Evolutionary conservation across 2,888 invertebrate genomes (phyloP).

Genomic region (Ornithoptera alexandrae): DNA sequence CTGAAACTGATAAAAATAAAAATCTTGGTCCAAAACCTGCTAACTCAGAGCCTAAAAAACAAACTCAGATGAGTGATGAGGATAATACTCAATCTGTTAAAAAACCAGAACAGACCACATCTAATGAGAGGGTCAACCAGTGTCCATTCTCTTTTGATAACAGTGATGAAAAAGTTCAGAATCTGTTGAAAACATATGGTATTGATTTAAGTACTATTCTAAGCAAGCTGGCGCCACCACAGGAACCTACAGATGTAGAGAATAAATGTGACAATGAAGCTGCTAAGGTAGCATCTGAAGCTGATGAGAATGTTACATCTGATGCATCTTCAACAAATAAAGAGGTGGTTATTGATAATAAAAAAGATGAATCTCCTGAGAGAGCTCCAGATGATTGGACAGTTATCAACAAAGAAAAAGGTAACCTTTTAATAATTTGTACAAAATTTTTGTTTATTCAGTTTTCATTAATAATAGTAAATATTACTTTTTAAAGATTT

Average conservation of each 20-base stretch:
- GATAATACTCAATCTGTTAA: slow-evolving; percentile 33
- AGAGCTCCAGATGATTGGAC: slow-evolving; percentile 65
- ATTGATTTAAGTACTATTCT: slow-evolving; percentile 1
- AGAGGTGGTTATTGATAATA: slow-evolving; percentile 17
- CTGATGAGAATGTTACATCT: slow-evolving; percentile 30
- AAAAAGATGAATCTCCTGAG: slow-evolving; percentile 52
- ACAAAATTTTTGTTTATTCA: background rate
- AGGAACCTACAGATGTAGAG: background rate
- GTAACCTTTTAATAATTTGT: slow-evolving; percentile 37
- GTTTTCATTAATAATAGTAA: background rate
- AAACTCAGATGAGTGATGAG: slow-evolving; percentile 19
- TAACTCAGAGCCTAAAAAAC: slow-evolving; percentile 34
- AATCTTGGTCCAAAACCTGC: slow-evolving; percentile 33
- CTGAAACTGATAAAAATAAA: slow-evolving; percentile 38
- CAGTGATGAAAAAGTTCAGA: slow-evolving; percentile 37
- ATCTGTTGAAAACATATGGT: slow-evolving; percentile 34
- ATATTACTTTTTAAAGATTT: slow-evolving; percentile 46
- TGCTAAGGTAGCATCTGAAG: slow-evolving; percentile 20
- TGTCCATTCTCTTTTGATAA: slow-evolving; percentile 35
- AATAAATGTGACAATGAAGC: slow-evolving; percentile 12
- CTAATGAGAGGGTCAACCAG: slow-evolving; percentile 20
- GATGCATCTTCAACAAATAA: slow-evolving; percentile 35
- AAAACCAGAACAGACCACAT: slow-evolving; percentile 28
- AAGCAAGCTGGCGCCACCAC: background rate
- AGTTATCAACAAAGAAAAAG: slow-evolving; percentile 65